phyloP scores from a whole-genome alignment of 2,113 vertebrate species.

The Oxygymnocypris stewartii region DNA sequence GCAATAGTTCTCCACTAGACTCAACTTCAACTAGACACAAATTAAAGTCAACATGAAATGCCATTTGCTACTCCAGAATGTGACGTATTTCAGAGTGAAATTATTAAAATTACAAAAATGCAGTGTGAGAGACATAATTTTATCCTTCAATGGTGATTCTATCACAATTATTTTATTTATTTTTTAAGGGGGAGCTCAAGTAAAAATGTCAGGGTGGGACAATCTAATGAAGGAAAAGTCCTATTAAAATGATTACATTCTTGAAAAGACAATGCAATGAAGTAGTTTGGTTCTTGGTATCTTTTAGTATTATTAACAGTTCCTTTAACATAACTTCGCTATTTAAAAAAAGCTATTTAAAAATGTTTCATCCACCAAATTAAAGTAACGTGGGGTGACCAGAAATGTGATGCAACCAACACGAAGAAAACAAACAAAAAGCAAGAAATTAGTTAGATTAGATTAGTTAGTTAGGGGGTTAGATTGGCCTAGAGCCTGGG shows the following conservation, averaged over 20 bases:
- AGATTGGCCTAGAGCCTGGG: not conserved
- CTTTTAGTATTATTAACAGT: not conserved
- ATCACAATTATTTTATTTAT: no score
- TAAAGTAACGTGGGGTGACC: not conserved
- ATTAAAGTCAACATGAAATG: not conserved
- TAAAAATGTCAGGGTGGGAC: no score
- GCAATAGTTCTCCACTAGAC: not conserved
- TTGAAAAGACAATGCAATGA: not conserved
- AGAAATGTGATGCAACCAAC: no score
- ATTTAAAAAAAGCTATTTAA: not conserved
- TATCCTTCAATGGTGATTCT: not conserved
- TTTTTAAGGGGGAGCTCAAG: no score
- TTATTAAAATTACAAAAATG: not conserved
- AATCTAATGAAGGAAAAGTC: not conserved
- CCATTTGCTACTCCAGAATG: not conserved
- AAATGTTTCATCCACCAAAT: not conserved
- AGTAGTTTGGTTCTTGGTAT: not conserved
- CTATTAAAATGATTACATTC: not conserved
- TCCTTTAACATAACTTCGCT: not conserved
- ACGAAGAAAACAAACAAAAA: not conserved
- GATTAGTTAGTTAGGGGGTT: no score
- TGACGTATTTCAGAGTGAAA: not conserved
- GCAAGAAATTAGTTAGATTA: not conserved
- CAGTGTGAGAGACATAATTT: not conserved
- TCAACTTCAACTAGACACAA: not conserved